Percentiles rank a stretch among this genome's conserved stretches.
phyloP scores from a whole-genome alignment of 2,888 invertebrate species.

The Helleia helle region DNA sequence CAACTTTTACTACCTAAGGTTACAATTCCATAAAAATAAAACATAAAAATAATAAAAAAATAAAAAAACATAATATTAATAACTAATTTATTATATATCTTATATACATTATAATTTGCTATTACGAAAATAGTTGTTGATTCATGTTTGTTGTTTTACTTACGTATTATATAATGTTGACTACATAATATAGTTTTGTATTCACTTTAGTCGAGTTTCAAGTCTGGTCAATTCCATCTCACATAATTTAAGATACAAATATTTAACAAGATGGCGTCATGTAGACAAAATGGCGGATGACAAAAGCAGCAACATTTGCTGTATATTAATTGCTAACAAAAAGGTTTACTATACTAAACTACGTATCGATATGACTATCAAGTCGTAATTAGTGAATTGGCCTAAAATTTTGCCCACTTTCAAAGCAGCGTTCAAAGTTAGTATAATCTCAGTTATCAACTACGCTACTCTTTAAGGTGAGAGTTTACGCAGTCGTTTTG shows the following conservation, averaged over 20 bases:
- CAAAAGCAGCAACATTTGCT: not conserved
- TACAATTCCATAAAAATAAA: not conserved
- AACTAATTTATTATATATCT: not conserved
- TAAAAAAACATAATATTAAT: not conserved
- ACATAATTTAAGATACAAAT: not conserved
- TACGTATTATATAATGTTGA: not conserved
- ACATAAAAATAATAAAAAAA: not conserved
- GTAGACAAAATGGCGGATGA: not conserved
- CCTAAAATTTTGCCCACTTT: no score
- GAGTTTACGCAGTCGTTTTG: no score
- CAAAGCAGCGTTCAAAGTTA: no score
- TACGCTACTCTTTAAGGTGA: no score
- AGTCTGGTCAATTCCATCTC: not conserved
- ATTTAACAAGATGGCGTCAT: not conserved
- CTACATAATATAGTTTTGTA: not conserved
- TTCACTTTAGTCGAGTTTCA: not conserved
- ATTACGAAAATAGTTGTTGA: slow-evolving; percentile 1
- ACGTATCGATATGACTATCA: no score
- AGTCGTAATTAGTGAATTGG: no score
- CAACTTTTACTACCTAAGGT: not conserved
- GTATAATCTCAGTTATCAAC: no score
- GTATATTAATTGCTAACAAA: no score
- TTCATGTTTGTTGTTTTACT: not conserved
- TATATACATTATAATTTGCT: slow-evolving; percentile 3
- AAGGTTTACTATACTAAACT: no score